Percentiles rank a stretch among this genome's conserved stretches.
phyloP scores from a whole-genome alignment of 2,113 vertebrate genomes.

The Marmota monax region DNA sequence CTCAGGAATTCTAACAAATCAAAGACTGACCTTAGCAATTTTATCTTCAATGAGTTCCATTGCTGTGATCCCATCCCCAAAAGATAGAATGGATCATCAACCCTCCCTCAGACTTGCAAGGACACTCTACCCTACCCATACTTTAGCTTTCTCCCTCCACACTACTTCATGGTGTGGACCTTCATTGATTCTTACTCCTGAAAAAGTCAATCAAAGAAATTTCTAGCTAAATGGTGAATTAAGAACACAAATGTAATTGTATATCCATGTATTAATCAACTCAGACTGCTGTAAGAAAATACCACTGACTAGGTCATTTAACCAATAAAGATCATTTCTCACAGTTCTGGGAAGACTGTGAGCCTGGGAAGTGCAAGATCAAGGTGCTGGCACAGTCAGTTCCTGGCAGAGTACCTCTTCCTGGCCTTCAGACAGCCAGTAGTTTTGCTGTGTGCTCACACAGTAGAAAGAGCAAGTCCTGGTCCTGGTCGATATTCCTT shows the following conservation, averaged over 20 bases:
- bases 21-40: not conserved
- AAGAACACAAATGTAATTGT: constrained; percentile 16
- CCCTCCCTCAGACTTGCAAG: not conserved
- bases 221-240: not conserved
- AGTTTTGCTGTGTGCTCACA: not conserved
- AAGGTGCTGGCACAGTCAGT: not conserved
- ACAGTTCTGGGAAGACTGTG: not conserved
- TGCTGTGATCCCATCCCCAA: not conserved
- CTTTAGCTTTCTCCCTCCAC: not conserved
- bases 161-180: not conserved
- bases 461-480: not conserved
- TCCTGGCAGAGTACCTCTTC: not conserved
- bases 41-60: not conserved
- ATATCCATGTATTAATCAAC: not conserved
- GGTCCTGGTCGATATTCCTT: not conserved
- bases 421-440: not conserved
- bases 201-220: not conserved
- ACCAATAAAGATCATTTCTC: not conserved
- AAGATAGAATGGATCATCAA: not conserved
- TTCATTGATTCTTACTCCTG: not conserved
- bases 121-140: not conserved
- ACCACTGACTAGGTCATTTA: not conserved
- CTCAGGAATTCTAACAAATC: not conserved
- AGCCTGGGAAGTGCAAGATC: not conserved
- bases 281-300: not conserved